These are phyloP conservation scores for Irena cyanogastra DNA, from an alignment of 2,113 vertebrate species.

Conservation along the genomic window DNA sequence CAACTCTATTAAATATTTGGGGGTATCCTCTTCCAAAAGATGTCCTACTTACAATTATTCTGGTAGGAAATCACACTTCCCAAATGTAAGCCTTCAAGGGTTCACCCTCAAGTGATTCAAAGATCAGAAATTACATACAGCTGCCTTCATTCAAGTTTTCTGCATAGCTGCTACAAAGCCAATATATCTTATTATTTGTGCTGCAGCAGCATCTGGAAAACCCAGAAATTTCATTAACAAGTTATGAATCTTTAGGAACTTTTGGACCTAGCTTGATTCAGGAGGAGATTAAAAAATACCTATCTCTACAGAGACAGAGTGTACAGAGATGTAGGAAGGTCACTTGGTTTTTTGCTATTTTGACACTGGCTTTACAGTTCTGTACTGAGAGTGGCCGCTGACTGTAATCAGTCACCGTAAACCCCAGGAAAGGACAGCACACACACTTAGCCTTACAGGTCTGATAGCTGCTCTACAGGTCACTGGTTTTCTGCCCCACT, in stretches of 20 bases:
- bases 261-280: background rate
- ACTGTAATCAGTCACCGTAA: background rate
- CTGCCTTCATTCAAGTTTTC: background rate
- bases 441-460: background rate
- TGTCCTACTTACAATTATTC: background rate
- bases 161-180: background rate
- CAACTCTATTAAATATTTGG: background rate
- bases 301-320: background rate
- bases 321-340: accelerated
- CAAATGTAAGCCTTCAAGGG: background rate
- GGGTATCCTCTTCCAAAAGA: background rate
- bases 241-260: background rate
- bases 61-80: background rate
- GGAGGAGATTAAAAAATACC: background rate
- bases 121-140: background rate
- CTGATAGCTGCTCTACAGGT: background rate
- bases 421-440: background rate
- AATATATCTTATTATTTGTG: background rate
- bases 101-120: background rate
- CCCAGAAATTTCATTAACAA: background rate
- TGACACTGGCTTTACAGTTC: background rate
- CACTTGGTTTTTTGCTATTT: background rate
- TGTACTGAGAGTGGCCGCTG: background rate
- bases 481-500: background rate
- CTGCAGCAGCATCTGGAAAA: background rate